A percentile compares a stretch with the other conserved stretches of the same genome.
phyloP scores from a whole-genome alignment of 2,888 invertebrate genomes.

The Cephus pulcher region DNA sequence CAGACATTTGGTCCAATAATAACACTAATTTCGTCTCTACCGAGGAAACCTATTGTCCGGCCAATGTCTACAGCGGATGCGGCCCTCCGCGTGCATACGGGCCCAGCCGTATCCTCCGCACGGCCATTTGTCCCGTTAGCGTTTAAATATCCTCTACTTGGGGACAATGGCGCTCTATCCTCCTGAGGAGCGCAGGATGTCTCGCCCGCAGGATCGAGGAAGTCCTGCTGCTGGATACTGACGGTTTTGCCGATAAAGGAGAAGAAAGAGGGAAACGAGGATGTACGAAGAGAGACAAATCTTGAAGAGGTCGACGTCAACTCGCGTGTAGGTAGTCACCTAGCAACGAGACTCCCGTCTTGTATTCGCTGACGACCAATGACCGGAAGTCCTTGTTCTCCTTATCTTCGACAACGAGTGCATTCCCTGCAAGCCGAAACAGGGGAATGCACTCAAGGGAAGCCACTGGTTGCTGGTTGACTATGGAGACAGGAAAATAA shows the following conservation, averaged over 20 bases:
- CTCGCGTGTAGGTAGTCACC: neutral
- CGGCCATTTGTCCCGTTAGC: slow-evolving; percentile 4
- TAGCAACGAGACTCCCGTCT: neutral
- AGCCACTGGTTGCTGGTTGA: neutral
- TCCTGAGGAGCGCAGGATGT: neutral
- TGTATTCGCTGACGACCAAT: neutral
- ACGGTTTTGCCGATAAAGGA: neutral
- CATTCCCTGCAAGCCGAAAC: slow-evolving; percentile 46
- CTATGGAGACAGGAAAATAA: slow-evolving; percentile 9
- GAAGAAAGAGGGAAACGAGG: neutral
- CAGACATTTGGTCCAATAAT: slow-evolving; percentile 66
- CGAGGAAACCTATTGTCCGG: slow-evolving; percentile 62
- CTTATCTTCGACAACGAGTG: neutral
- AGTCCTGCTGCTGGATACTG: neutral
- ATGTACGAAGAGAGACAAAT: neutral
- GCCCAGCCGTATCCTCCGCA: neutral
- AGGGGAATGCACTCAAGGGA: slow-evolving; percentile 50
- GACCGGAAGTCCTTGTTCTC: neutral
- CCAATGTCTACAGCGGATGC: slow-evolving; percentile 56
- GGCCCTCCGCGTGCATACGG: slow-evolving; percentile 35
- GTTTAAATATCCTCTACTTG: slow-evolving; percentile 1
- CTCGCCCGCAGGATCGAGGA: neutral
- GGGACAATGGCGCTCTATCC: neutral
- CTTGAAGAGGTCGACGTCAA: neutral
- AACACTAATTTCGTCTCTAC: slow-evolving; percentile 62